Conservation (phyloP, 2,113 vertebrate species). For the Mobula birostris region DNA sequence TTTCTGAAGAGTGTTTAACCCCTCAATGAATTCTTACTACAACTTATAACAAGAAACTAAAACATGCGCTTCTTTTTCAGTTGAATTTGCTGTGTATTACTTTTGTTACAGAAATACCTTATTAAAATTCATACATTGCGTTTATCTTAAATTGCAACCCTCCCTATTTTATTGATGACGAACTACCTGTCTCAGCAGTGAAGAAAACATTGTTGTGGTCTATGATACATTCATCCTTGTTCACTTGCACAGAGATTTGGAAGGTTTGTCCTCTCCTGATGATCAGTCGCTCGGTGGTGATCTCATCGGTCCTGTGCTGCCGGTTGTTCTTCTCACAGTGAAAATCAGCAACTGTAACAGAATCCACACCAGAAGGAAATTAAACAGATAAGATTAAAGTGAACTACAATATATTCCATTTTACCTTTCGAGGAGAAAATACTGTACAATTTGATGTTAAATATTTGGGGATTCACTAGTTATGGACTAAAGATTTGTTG, state of each 20-base stretch:
- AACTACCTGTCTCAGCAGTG: constrained; percentile 56
- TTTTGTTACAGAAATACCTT: neutral
- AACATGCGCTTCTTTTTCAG: too few species aligned
- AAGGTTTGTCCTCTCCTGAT: constrained; percentile 70
- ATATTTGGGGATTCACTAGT: neutral
- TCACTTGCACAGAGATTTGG: constrained; percentile 49
- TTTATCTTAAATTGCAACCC: neutral
- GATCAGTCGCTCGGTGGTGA: constrained; percentile 54
- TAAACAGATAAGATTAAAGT: neutral
- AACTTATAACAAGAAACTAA: neutral
- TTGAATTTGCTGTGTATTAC: neutral
- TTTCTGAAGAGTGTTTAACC: neutral
- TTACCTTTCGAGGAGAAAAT: too few species aligned
- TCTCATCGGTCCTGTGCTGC: constrained; percentile 60
- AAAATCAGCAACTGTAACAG: constrained; percentile 45
- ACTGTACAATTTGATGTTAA: neutral
- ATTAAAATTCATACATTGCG: neutral
- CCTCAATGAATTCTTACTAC: neutral
- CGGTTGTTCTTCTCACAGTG: constrained; percentile 58
- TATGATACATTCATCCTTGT: neutral
- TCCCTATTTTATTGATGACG: neutral
- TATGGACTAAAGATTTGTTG: neutral
- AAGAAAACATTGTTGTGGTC: constrained; percentile 49
- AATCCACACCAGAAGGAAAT: neutral
- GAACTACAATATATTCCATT: neutral